phyloP scores from a whole-genome alignment of 2,888 invertebrate genomes.

The Hartigia nigra region DNA sequence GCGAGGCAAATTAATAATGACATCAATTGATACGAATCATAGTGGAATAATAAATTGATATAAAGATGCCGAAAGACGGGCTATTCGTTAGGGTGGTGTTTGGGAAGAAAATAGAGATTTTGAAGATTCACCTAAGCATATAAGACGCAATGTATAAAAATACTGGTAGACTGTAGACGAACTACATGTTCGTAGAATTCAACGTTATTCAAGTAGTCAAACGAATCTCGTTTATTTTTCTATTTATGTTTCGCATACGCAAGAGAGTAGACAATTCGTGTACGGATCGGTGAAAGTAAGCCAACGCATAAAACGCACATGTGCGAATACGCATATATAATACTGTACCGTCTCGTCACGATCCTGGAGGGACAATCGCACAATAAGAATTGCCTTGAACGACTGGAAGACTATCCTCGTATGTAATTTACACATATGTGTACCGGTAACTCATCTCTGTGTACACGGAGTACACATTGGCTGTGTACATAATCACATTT shows the following conservation, averaged over 20 bases:
- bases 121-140: neutral
- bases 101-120: neutral
- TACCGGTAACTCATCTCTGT: neutral
- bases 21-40: slow-evolving; percentile 15
- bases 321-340: neutral
- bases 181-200: neutral
- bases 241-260: neutral
- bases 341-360: neutral
- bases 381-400: neutral
- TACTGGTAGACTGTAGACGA: neutral
- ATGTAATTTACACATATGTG: neutral
- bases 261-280: neutral
- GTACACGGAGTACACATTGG: neutral
- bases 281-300: neutral
- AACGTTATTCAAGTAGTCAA: neutral
- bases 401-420: neutral
- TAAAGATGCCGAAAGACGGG: neutral
- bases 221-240: neutral
- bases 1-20: slow-evolving; percentile 20
- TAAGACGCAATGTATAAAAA: neutral
- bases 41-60: slow-evolving; percentile 2
- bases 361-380: neutral
- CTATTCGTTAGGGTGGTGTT: neutral
- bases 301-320: neutral
- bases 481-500: neutral